Percentiles rank a stretch among this genome's conserved stretches.
phyloP scores from a whole-genome alignment of 2,113 vertebrate species.

The Pimephales promelas region DNA sequence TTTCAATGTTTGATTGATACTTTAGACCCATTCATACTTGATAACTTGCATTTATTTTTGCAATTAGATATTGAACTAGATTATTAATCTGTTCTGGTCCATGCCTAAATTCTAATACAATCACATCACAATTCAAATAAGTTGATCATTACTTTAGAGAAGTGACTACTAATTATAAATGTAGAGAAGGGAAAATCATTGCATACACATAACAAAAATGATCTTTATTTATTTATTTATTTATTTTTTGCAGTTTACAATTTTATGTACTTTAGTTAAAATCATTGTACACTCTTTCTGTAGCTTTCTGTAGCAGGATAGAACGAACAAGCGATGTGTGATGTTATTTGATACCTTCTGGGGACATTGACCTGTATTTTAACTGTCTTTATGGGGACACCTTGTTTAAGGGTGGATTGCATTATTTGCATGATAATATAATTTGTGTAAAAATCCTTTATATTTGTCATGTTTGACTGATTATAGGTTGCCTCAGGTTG shows the following conservation, averaged over 20 bases:
- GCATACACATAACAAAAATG: neutral
- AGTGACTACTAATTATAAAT: neutral
- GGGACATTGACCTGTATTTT: no score
- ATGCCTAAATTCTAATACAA: neutral
- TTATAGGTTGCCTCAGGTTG: neutral
- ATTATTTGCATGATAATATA: no score
- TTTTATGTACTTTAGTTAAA: neutral
- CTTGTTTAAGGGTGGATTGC: no score
- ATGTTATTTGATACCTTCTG: no score
- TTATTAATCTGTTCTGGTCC: neutral
- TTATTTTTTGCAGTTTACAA: neutral
- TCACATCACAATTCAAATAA: neutral
- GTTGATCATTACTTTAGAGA: neutral
- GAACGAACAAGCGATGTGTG: no score
- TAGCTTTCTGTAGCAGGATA: no score
- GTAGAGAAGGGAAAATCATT: neutral
- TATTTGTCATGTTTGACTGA: neutral
- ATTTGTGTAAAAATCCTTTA: neutral
- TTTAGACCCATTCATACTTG: no score
- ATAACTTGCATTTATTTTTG: no score
- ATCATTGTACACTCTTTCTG: neutral
- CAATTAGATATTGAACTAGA: neutral
- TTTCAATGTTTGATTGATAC: no score
- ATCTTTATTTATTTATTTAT: no score
- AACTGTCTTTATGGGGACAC: no score